These are phyloP conservation scores for Vulpes lagopus DNA, from an alignment of 2,113 vertebrate genomes.

Conservation along the genomic window DNA sequence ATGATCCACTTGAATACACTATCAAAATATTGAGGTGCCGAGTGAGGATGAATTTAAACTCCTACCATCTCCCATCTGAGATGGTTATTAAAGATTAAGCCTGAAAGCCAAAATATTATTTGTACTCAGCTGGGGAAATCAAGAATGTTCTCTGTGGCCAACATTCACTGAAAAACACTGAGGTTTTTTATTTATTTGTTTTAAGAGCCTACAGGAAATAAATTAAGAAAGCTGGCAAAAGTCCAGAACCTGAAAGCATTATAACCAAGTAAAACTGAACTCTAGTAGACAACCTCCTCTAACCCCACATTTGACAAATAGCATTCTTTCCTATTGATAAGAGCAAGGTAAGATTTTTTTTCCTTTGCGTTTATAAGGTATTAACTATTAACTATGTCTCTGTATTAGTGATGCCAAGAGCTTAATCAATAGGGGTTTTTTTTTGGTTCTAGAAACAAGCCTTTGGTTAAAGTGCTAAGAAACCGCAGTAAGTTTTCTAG, in stretches of 20 bases:
- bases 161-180: not conserved
- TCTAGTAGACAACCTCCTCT: not conserved
- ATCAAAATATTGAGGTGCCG: not conserved
- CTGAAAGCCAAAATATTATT: not conserved
- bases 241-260: not conserved
- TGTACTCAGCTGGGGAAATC: not conserved
- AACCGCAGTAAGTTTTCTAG: not conserved
- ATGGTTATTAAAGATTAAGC: not conserved
- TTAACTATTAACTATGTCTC: not conserved
- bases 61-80: not conserved
- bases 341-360: not conserved
- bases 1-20: not conserved
- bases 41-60: not conserved
- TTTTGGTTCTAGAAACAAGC: not conserved
- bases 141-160: not conserved
- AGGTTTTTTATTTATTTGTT: not conserved
- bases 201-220: not conserved
- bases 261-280: not conserved
- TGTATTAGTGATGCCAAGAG: not conserved
- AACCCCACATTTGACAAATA: not conserved
- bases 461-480: not conserved
- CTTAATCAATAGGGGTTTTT: not conserved
- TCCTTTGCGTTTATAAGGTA: not conserved
- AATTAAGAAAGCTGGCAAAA: constrained; percentile 19
- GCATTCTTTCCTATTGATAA: not conserved